Evolutionary conservation across 1,140 invertebrate species (phyloP), one percentile per base, ranked within the genome.

Genomic region (Penaeus japonicus): DNA sequence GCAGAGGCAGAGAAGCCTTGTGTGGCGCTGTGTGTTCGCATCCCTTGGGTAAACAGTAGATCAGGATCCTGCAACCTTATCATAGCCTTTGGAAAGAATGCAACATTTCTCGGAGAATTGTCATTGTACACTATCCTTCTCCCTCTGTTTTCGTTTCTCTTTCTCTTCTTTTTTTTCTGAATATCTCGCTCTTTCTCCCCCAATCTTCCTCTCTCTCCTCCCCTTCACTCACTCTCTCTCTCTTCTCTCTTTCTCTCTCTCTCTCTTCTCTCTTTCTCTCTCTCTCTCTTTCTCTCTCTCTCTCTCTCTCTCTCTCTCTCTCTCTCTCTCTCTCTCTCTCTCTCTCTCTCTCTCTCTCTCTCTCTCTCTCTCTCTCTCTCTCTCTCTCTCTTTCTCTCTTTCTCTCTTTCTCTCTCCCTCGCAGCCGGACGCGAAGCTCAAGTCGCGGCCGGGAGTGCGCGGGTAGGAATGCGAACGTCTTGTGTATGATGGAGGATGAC

Each of bases 401-500:
- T 75, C 73, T 75, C 73, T 75, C 73, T 30, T 20, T 35, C 24
- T 35, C 75, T 78, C 35, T 78, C 75, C 32, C 10, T 27, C 24
- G 55, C n/a, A 18, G 24, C 54, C 20, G 27, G n/a, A 57, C 35
- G 80, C 35, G 80, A 87, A 62, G 86, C 80, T 53, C n/a, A 83
- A 83, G 86, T 57, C 86, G 39, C 17, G 27, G 86, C 35, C 79
- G 57, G 12, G 59, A 27, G 62, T n/a, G 47, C 47, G 22, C 62
- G 30, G 79, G 24, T 65, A 82, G 86, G 80, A 80, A 35, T 47
- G 27, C 79, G 86, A 75, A 88, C 80, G 79, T 77, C 47, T 83
- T 82, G 86, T 83, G 86, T 88, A 78, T 88, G 86, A 88, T 88
- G 86, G 86, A 88, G 86, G 83, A 88, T 88, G 86, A 88, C 79